phyloP scores from a whole-genome alignment of 1,140 invertebrate genomes.

The Drosophila ambigua region DNA sequence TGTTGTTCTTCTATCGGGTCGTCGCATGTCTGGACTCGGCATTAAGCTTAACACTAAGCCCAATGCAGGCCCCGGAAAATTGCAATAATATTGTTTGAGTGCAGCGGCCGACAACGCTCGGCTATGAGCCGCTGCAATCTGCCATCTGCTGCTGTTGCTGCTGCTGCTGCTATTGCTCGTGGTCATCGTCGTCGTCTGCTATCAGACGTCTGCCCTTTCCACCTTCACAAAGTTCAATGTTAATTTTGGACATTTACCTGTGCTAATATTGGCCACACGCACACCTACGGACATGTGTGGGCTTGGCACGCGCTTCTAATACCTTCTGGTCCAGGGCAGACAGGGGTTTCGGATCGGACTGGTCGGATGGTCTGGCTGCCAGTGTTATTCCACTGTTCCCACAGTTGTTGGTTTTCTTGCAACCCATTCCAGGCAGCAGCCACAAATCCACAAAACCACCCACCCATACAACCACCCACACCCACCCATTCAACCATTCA shows the following conservation, averaged over 20 bases:
- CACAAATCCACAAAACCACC: not conserved
- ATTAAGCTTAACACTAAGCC: constrained; percentile 64
- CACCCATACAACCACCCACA: constrained; percentile 10
- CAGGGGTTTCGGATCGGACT: not conserved
- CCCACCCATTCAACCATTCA: not conserved
- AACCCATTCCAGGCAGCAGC: constrained; percentile 4
- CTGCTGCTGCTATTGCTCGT: no score
- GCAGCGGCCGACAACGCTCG: constrained; percentile 1
- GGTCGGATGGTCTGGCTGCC: constrained; percentile 29
- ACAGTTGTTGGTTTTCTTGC: constrained; percentile 76
- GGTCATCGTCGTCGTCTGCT: no score
- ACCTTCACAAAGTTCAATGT: constrained; percentile 72
- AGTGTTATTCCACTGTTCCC: constrained; percentile 74
- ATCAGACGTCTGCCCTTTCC: constrained; percentile 31
- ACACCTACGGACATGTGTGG: constrained; percentile 30
- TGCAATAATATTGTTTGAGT: constrained; percentile 74
- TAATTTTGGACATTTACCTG: constrained; percentile 81
- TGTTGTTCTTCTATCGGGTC: constrained; percentile 51
- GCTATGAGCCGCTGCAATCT: constrained; percentile 6
- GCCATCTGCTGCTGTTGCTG: not conserved
- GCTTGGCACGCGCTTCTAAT: constrained; percentile 41
- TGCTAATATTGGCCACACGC: constrained; percentile 69
- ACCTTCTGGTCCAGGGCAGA: constrained; percentile 1
- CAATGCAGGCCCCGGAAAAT: constrained; percentile 69
- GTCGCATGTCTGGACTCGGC: constrained; percentile 51